Evolutionary conservation across 2,888 invertebrate genomes (phyloP).

Genomic region (Nomada ruficornis): DNA sequence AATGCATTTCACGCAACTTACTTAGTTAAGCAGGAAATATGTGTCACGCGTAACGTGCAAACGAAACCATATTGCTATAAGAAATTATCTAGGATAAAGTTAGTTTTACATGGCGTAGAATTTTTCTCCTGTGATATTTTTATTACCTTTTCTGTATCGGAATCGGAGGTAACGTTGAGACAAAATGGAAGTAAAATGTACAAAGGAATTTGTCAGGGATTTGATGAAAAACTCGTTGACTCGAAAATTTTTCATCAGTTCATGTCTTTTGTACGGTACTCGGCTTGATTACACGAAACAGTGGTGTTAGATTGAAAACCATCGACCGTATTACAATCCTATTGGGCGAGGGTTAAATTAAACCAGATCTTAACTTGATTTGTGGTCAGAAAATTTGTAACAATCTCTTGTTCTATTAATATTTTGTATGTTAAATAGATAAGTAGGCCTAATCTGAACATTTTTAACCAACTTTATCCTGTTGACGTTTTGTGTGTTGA

Average conservation of each 20-base stretch:
- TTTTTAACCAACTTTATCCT: too few species aligned
- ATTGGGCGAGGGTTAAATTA: background rate
- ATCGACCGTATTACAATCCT: background rate
- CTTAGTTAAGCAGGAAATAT: background rate
- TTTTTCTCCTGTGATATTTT: background rate
- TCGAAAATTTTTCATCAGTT: slow-evolving; percentile 46
- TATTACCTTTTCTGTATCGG: background rate
- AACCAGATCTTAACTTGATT: background rate
- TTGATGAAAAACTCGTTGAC: slow-evolving; percentile 39
- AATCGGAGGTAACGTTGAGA: background rate
- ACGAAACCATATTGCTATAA: background rate
- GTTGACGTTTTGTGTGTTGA: too few species aligned
- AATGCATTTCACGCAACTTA: background rate
- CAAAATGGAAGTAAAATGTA: background rate
- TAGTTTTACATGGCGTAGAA: background rate
- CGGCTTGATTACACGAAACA: slow-evolving; percentile 25
- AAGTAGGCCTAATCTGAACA: too few species aligned
- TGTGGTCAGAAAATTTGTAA: background rate
- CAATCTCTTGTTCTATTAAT: too few species aligned
- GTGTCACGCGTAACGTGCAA: background rate
- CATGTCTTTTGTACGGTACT: slow-evolving; percentile 27
- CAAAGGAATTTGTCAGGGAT: background rate
- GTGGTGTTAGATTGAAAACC: slow-evolving; percentile 29
- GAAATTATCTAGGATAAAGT: background rate
- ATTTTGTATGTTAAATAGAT: background rate